Conservation (phyloP, 1,140 invertebrate species). For the Penaeus japonicus region DNA sequence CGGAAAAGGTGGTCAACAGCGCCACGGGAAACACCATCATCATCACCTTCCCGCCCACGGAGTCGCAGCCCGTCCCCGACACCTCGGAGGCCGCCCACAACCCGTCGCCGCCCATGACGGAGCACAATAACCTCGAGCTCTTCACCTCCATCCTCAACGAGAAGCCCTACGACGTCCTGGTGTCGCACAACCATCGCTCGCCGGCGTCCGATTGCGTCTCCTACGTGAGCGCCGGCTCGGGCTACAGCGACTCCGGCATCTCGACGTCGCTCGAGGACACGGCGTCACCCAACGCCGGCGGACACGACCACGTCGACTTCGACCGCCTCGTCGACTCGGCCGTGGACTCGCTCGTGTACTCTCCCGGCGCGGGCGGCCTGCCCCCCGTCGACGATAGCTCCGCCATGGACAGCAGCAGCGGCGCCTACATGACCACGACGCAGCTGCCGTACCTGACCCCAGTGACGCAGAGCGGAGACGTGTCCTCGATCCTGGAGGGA, state of each 20-base stretch:
- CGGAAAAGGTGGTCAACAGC: constrained; percentile 52
- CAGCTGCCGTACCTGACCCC: constrained; percentile 37
- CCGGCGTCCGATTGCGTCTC: constrained; percentile 58
- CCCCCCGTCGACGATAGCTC: constrained; percentile 16
- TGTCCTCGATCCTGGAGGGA: constrained; percentile 57
- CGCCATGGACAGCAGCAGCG: constrained; percentile 14
- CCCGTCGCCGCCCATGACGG: constrained; percentile 51
- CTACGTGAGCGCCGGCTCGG: constrained; percentile 55
- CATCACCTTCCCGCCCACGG: constrained; percentile 53
- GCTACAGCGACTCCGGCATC: constrained; percentile 58
- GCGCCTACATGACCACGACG: constrained; percentile 10
- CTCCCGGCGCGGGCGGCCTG: constrained; percentile 35
- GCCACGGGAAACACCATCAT: constrained; percentile 56
- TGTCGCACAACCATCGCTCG: constrained; percentile 57
- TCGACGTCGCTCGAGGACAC: constrained; percentile 56
- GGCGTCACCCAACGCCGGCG: constrained; percentile 46
- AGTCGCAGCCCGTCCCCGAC: constrained; percentile 23
- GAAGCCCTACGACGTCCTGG: constrained; percentile 57
- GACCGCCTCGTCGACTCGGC: constrained; percentile 55
- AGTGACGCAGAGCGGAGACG: constrained; percentile 52
- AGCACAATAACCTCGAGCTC: constrained; percentile 53
- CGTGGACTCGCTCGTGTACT: constrained; percentile 55
- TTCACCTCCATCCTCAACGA: constrained; percentile 56
- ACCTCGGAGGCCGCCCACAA: constrained; percentile 44
- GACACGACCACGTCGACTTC: constrained; percentile 50